Conservation (phyloP, 2,113 vertebrate genomes). For the Campylorhamphus procurvoides region DNA sequence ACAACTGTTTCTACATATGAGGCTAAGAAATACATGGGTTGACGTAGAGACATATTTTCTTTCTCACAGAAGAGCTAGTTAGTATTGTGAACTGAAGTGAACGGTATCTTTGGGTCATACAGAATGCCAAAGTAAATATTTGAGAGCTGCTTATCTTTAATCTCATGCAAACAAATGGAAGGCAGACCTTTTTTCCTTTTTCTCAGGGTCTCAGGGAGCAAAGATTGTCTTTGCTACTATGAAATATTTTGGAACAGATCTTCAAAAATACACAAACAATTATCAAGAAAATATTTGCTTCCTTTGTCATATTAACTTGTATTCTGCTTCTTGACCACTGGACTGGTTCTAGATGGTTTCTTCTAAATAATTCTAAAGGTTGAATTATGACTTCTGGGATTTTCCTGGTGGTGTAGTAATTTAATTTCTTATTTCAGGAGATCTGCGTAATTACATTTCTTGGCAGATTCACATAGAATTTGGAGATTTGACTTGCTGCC, state of each 20-base stretch:
- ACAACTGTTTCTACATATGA: not conserved
- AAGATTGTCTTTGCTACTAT: not conserved
- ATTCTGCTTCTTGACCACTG: not conserved
- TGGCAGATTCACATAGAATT: not conserved
- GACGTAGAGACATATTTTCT: not conserved
- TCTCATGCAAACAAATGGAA: constrained; percentile 17
- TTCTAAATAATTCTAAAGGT: not conserved
- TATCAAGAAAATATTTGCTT: not conserved
- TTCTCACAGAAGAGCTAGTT: not conserved
- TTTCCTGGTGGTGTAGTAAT: not conserved
- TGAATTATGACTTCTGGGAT: not conserved
- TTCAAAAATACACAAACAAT: not conserved
- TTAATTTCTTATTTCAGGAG: not conserved
- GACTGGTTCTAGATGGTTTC: not conserved
- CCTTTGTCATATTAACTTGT: not conserved
- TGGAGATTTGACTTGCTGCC: not conserved
- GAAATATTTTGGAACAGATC: not conserved
- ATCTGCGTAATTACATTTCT: not conserved
- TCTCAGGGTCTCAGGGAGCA: not conserved
- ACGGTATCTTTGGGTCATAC: not conserved
- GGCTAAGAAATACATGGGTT: not conserved
- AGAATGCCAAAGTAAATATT: constrained; percentile 19
- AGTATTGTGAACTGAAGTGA: not conserved
- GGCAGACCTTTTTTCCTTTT: not conserved
- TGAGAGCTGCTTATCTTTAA: constrained; percentile 14